Conservation (phyloP, 2,797 vertebrate species). For the Steatocranus sp. region DNA sequence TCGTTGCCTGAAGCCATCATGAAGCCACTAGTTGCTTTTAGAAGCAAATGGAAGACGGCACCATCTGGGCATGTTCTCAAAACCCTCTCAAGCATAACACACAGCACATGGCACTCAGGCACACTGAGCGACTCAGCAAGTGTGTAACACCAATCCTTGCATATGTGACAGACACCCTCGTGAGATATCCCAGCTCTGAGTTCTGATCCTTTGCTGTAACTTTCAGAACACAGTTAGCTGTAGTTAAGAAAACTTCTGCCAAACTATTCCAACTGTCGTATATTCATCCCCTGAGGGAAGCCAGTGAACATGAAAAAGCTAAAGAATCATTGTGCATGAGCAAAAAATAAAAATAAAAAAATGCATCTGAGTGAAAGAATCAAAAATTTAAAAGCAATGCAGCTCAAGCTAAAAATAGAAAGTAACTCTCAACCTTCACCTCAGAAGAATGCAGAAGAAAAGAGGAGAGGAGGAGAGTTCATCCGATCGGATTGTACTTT, state of each 20-base stretch:
- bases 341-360: slow-evolving; percentile 35
- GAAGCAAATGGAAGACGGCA: slow-evolving; percentile 27
- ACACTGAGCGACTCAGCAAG: slow-evolving; percentile 42
- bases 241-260: slow-evolving; percentile 45
- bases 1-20: background rate
- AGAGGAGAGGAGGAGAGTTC: slow-evolving; percentile 7
- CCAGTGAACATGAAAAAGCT: slow-evolving; percentile 51
- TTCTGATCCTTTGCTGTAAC: slow-evolving; percentile 50
- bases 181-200: slow-evolving; percentile 46
- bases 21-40: slow-evolving; percentile 37
- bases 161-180: slow-evolving; percentile 55
- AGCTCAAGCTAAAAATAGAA: slow-evolving; percentile 59
- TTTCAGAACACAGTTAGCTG: slow-evolving; percentile 43
- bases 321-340: slow-evolving; percentile 54
- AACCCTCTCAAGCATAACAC: slow-evolving; percentile 46
- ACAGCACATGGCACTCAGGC: slow-evolving; percentile 53
- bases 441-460: slow-evolving; percentile 29
- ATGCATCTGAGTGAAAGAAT: slow-evolving; percentile 21
- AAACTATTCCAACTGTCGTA: slow-evolving; percentile 42
- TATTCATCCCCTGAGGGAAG: slow-evolving; percentile 46
- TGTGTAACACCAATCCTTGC: slow-evolving; percentile 44
- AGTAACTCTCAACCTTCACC: slow-evolving; percentile 43
- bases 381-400: slow-evolving; percentile 45
- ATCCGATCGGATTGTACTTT: slow-evolving; percentile 41
- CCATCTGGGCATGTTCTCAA: slow-evolving; percentile 61